These are phyloP conservation scores for Tachysurus vachellii DNA, from an alignment of 2,113 vertebrate species.

Conservation along the genomic window DNA sequence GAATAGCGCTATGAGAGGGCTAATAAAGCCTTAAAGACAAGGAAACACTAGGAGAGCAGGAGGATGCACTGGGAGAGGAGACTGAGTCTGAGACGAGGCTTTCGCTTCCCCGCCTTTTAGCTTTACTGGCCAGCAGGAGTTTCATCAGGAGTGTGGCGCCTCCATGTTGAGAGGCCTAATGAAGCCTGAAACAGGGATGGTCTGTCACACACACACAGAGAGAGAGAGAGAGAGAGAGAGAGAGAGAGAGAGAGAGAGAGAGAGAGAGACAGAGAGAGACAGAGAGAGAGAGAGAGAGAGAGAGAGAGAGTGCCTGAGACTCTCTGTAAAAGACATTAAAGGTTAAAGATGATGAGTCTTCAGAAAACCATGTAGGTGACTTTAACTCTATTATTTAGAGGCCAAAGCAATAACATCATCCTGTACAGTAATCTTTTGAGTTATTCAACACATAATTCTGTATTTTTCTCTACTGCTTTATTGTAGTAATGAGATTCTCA, in stretches of 20 bases:
- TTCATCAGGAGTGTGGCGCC: slow-evolving; percentile 18
- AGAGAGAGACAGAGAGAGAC: background rate
- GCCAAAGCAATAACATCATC: background rate
- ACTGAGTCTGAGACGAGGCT: slow-evolving; percentile 28
- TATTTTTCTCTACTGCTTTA: background rate
- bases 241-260: background rate
- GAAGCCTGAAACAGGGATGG: slow-evolving; percentile 13
- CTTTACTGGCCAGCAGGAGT: slow-evolving; percentile 31
- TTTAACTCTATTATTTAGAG: background rate
- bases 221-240: background rate
- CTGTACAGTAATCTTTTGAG: background rate
- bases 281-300: background rate
- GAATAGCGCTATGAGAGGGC: slow-evolving; percentile 24
- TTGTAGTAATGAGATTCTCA: background rate
- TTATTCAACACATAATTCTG: background rate
- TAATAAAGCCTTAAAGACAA: slow-evolving; percentile 31
- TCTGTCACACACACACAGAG: background rate
- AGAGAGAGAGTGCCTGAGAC: background rate
- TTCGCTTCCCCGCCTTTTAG: slow-evolving; percentile 6
- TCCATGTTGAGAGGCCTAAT: background rate
- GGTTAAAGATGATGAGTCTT: background rate
- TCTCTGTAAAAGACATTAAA: slow-evolving; percentile 6
- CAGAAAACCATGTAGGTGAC: background rate
- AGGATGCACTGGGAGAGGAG: slow-evolving; percentile 30
- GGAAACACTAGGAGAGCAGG: slow-evolving; percentile 34